Base-by-base conservation (phyloP, 2,113 vertebrate genomes). In the Oncorhynchus masou region DNA sequence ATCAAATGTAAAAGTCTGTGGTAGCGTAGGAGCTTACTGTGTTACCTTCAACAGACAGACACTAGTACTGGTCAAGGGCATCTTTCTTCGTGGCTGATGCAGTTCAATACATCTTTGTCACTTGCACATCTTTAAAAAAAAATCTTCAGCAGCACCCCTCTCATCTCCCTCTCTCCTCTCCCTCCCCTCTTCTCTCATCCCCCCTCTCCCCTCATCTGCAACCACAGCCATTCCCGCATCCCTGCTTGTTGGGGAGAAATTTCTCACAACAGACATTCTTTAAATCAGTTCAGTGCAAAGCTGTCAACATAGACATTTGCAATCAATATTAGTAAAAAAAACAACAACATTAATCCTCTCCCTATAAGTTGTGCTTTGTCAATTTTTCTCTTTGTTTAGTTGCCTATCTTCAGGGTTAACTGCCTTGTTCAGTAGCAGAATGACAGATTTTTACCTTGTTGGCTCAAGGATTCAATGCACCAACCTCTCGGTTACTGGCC, bases 11-110 rank as follows among this genome's bases (percentile, higher is more conserved):
- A 74, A 70, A 54, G n/a, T 39, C 78, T n/a, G 19, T 62, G 13
- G 19, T 62, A 22, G 7, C 4, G 13, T 57, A 15, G 24, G 24
- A 7, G 25, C 7, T 45, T 19, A 78, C 57, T 70, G 51, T 51
- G 79, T 82, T 81, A 72, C 51, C 78, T 74, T 85, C 69, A 79
- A 54, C 79, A 1, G 70, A 74, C 79, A 2, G 68, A 74, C 54
- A 49, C 19, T 39, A 66, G 68, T 22, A 48, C 71, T 84, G 84
- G 76, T 87, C 85, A 89, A 90, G 85, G 81, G 64, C 86, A 78
- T 83, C 82, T 81, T 74, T 79, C 57, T 84, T 70, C 75, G 71
- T 79, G 69, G 5, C 20, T 84, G 86, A 81, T 76, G 80, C 24
- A 71, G 79, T 74, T 77, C 74, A 62, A 74, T 82, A 62, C 80